Conservation (phyloP, 2,888 invertebrate genomes). For the Aleiodes testaceus region DNA sequence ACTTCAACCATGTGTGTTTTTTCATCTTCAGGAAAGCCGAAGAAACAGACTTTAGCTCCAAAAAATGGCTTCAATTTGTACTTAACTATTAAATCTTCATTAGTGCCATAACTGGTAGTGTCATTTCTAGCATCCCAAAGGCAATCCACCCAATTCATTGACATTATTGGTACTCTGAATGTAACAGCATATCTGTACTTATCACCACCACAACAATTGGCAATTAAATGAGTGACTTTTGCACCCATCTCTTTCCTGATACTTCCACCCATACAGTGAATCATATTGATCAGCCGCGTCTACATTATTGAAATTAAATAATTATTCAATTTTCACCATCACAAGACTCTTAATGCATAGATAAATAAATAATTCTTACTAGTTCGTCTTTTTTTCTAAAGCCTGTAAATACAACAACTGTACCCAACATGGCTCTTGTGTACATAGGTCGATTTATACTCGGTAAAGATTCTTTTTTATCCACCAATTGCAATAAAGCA, state of each 20-base stretch:
- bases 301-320: slow-evolving; percentile 68
- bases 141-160: slow-evolving; percentile 89
- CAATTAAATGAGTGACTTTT: slow-evolving; percentile 94
- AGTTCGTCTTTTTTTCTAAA: slow-evolving; percentile 92
- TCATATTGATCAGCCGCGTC: slow-evolving; percentile 89
- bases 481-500: slow-evolving; percentile 84
- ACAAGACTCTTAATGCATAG: slow-evolving; percentile 17
- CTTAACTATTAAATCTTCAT: slow-evolving; percentile 76
- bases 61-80: slow-evolving; percentile 91
- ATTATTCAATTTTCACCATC: slow-evolving; percentile 28
- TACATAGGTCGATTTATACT: slow-evolving; percentile 88
- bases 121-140: slow-evolving; percentile 89
- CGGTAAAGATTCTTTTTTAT: slow-evolving; percentile 82
- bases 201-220: slow-evolving; percentile 90
- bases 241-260: slow-evolving; percentile 92
- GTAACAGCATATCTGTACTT: slow-evolving; percentile 96
- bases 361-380: slow-evolving; percentile 76
- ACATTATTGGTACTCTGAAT: slow-evolving; percentile 91
- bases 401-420: slow-evolving; percentile 93
- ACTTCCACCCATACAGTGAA: slow-evolving; percentile 97
- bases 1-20: slow-evolving; percentile 94
- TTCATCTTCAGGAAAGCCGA: slow-evolving; percentile 93
- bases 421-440: slow-evolving; percentile 90
- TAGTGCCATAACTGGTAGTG: slow-evolving; percentile 80
- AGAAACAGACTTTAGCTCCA: slow-evolving; percentile 89